phyloP scores from a whole-genome alignment of 64 coral and sea anemone genomes.

The Stylophora pistillata region DNA sequence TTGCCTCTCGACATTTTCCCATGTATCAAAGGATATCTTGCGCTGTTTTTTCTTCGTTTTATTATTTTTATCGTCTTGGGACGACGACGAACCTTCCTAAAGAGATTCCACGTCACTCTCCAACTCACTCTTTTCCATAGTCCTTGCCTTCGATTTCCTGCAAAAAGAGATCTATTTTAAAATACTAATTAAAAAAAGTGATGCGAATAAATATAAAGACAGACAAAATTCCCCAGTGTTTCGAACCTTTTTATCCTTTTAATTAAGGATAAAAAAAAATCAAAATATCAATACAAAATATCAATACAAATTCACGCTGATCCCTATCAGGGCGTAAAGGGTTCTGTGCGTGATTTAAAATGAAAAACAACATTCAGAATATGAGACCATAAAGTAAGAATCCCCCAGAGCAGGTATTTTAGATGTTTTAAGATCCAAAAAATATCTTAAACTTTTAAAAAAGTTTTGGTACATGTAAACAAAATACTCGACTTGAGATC shows the following conservation, averaged over 20 bases:
- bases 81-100: slow-evolving; percentile 3
- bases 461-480: slow-evolving; percentile 30
- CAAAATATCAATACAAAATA: background rate
- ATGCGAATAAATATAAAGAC: slow-evolving; percentile 23
- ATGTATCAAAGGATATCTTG: slow-evolving; percentile 16
- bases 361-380: background rate
- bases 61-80: background rate
- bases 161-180: slow-evolving; percentile 13
- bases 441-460: too few relatives aligned
- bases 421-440: background rate
- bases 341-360: background rate
- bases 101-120: slow-evolving; percentile 21
- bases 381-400: slow-evolving; percentile 8
- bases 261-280: too few relatives aligned
- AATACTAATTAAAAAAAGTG: slow-evolving; percentile 9
- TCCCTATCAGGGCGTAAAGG: background rate
- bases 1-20: slow-evolving; percentile 12
- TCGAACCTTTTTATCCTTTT: slow-evolving; percentile 1
- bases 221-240: background rate
- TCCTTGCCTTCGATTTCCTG: slow-evolving; percentile 6
- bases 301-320: slow-evolving; percentile 11
- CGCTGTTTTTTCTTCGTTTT: slow-evolving; percentile 10
- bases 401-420: slow-evolving; percentile 9
- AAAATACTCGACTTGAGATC: slow-evolving; percentile 14
- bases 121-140: slow-evolving; percentile 5